Conservation (phyloP, 2,888 invertebrate species). For the Monoplex corrugatus region DNA sequence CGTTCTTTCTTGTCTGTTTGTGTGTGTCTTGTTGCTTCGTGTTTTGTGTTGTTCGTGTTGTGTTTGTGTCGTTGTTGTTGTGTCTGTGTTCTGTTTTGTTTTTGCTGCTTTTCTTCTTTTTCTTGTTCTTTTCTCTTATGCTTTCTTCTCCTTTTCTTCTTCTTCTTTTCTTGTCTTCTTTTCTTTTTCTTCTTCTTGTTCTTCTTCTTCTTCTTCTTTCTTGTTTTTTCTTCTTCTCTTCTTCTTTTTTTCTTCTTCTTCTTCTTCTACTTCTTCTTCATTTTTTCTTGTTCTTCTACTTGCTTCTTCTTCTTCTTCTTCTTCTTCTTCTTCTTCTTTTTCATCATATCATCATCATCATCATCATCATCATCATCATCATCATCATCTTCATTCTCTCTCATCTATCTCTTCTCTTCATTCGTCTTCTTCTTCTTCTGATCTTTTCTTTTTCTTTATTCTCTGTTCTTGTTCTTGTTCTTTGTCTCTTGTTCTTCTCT, state of each 20-base stretch:
- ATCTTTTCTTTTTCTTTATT: no score
- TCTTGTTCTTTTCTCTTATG: not conserved
- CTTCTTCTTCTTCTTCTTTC: not conserved
- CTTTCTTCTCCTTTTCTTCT: not conserved
- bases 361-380: not conserved
- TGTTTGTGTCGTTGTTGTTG: no score
- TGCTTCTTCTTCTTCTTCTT: not conserved
- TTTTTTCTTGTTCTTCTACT: not conserved
- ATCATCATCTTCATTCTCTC: not conserved
- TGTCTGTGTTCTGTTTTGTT: no score
- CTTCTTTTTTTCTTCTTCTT: not conserved
- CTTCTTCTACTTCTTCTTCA: not conserved
- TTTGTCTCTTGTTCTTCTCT: no score
- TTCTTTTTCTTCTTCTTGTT: not conserved
- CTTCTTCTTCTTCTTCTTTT: not conserved
- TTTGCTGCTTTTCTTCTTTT: not conserved
- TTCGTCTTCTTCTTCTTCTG: not conserved
- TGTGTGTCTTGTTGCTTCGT: no score
- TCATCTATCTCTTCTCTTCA: not conserved
- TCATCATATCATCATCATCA: not conserved
- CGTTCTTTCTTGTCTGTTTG: no score
- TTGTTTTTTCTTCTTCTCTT: not conserved
- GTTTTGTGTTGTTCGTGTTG: no score
- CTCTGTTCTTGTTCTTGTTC: no score
- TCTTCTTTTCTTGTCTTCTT: not conserved